A percentile compares a stretch with the other conserved stretches of the same genome.
Conservation (phyloP, 2,797 vertebrate genomes). For the Craterocephalus amniculus region DNA sequence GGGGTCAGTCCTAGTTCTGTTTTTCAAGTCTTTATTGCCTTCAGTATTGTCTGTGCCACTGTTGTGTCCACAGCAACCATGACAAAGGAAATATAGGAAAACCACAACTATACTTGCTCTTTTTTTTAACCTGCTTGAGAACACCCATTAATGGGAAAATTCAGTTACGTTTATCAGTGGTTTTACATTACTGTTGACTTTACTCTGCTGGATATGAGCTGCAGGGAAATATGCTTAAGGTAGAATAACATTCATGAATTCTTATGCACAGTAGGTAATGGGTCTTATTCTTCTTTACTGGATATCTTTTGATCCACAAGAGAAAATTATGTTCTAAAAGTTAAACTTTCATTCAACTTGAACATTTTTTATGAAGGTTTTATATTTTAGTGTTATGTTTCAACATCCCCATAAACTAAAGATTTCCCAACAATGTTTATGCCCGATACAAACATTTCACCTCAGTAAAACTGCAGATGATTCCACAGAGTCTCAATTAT, state of each 20-base stretch:
- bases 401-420: conserved; percentile 42
- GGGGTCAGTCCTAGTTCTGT: conserved; percentile 2
- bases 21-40: not conserved
- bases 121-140: not conserved
- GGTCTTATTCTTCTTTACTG: not conserved
- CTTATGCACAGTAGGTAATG: not conserved
- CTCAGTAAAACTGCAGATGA: conserved; percentile 23
- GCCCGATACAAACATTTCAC: conserved; percentile 38
- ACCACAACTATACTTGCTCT: not conserved
- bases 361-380: conserved; percentile 11
- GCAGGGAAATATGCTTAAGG: not conserved
- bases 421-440: conserved; percentile 43
- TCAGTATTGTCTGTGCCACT: not conserved
- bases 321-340: not conserved
- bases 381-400: conserved; percentile 30
- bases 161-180: too few species aligned
- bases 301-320: not conserved
- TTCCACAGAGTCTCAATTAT: conserved; percentile 51
- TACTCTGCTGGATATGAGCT: not conserved
- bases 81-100: too few species aligned
- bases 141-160: not conserved
- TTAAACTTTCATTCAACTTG: conserved; percentile 15
- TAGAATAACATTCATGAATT: not conserved
- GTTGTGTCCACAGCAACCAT: too few species aligned
- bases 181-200: not conserved